phyloP scores from a whole-genome alignment of 2,113 vertebrate genomes.

The Periophthalmodon schlosseri region DNA sequence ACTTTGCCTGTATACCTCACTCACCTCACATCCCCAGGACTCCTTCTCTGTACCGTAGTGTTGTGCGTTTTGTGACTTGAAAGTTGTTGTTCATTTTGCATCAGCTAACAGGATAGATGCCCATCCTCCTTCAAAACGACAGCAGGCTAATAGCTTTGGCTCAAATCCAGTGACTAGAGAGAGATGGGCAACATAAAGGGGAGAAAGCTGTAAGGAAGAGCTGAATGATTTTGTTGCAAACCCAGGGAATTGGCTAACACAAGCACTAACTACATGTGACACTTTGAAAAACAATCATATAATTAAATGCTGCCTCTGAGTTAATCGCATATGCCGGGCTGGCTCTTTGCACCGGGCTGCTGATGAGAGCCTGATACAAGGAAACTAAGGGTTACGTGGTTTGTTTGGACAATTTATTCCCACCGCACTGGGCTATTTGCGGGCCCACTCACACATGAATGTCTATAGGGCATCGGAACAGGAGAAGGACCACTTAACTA shows the following conservation, averaged over 20 bases:
- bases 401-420: slow-evolving; percentile 47
- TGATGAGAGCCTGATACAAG: slow-evolving; percentile 29
- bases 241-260: slow-evolving; percentile 18
- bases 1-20: slow-evolving; percentile 4
- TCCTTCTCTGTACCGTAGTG: slow-evolving; percentile 10
- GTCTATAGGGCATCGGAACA: slow-evolving; percentile 29
- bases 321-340: slow-evolving; percentile 16
- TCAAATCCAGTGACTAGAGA: slow-evolving; percentile 50
- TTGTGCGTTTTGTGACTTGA: slow-evolving; percentile 36
- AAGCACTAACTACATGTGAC: slow-evolving; percentile 34
- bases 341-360: slow-evolving; percentile 20
- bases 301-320: slow-evolving; percentile 33
- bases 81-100: slow-evolving; percentile 57
- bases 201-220: slow-evolving; percentile 30
- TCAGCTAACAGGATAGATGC: slow-evolving; percentile 64
- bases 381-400: slow-evolving; percentile 29
- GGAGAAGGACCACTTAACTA: slow-evolving; percentile 30
- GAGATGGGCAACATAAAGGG: slow-evolving; percentile 31
- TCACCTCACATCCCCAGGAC: slow-evolving; percentile 35
- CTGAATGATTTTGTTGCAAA: slow-evolving; percentile 32
- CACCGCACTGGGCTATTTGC: slow-evolving; percentile 33
- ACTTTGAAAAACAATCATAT: slow-evolving; percentile 37
- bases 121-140: slow-evolving; percentile 56
- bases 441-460: not conserved
- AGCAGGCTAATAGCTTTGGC: slow-evolving; percentile 71